Conservation (phyloP, 2,113 vertebrate species). For the Anser brachyrhynchus region DNA sequence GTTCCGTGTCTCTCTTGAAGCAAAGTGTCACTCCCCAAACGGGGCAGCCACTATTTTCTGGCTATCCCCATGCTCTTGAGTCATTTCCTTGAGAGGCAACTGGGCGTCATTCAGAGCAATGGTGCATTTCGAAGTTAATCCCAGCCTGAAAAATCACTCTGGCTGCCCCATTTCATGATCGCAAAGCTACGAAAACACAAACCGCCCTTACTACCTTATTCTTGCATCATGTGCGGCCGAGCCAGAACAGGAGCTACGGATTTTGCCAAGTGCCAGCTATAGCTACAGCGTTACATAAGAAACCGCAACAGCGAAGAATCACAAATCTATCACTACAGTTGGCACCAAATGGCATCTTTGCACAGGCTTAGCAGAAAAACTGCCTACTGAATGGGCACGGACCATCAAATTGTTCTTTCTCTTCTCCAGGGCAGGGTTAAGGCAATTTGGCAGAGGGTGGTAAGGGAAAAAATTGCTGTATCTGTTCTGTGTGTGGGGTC, state of each 20-base stretch:
- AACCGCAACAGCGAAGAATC: conserved; percentile 41
- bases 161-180: not conserved
- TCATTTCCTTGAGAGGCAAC: not conserved
- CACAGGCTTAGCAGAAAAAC: conserved; percentile 8
- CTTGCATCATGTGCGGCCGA: conserved; percentile 30
- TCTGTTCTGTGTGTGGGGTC: conserved; percentile 37
- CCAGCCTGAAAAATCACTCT: not conserved
- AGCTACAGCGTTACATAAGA: conserved; percentile 56
- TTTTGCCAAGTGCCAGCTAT: conserved; percentile 45
- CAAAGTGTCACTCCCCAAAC: not conserved
- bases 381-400: conserved; percentile 44
- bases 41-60: not conserved
- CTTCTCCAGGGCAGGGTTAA: conserved; percentile 38
- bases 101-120: not conserved
- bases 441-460: conserved; percentile 47
- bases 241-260: conserved; percentile 51
- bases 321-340: conserved; percentile 60
- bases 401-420: not conserved
- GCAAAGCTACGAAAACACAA: not conserved
- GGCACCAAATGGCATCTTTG: conserved; percentile 19
- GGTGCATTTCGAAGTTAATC: not conserved
- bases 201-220: not conserved
- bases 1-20: accelerated
- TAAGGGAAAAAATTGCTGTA: conserved; percentile 33
- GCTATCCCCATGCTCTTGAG: not conserved